Base-by-base conservation (phyloP, 2,888 invertebrate genomes). In the Agrenia bidenticulata region DNA sequence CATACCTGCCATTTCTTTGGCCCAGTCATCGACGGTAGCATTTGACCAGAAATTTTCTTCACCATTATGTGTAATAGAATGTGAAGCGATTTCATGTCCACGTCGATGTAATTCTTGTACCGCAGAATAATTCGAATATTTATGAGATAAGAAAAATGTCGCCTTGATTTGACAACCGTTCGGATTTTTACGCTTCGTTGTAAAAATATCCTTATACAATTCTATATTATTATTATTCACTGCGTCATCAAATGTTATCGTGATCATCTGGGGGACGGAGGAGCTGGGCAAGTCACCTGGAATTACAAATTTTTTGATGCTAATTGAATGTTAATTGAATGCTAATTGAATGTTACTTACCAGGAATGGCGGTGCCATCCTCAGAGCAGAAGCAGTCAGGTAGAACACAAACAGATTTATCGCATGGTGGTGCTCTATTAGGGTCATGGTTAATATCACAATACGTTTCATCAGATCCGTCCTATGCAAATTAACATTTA, bases 221-320 rank as follows among this genome's bases (percentile, higher is more conserved):
- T 92, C 93, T 79, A 94, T 94, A 82, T 94, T 94, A 82, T 94
- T 93, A 82, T 93, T 93, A 81, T 94, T 94, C 81, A 94, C 92
- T 78, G 94, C 94, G 78, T 94, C 94, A 79, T 94, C 94, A 80
- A 94, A 94, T 58, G 94, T 94, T 79, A 94, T 89, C 64, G 92
- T 93, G 78, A 94, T 88, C 94, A 94, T 94, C 83, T 94, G 93
- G 4, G 94, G 94, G 0, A 94, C 91, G 76, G 78, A 61, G 32
- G 75, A 72, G 0, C 69, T 37, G 2, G 71, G 73, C 23, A 73
- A 65, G 64, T 73, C 73, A 21, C 74, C 72, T 70, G 39, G 7
- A 15, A 45, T 9, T 45, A 17, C 5, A 19, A 45, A 11, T 39
- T 9, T n/a, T n/a, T n/a, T n/a, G n/a, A n/a, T n/a, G n/a, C n/a